Conservation (phyloP, 2,888 invertebrate species). For the Aricia artaxerxes region DNA sequence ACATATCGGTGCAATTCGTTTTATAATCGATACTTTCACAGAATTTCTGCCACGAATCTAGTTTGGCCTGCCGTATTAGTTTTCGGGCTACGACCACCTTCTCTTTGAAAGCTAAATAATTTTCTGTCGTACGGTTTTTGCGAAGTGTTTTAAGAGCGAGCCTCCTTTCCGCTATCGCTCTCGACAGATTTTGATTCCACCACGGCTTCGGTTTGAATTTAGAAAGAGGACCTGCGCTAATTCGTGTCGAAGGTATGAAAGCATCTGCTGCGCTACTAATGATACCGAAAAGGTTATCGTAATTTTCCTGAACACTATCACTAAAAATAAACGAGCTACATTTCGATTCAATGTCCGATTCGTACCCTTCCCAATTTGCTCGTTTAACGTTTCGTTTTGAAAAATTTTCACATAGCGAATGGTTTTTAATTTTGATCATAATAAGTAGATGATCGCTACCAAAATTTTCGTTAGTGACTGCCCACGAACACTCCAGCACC, state of each 20-base stretch:
- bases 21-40: no score
- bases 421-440: neutral
- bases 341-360: neutral
- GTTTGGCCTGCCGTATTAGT: no score
- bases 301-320: no score
- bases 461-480: no score
- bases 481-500: neutral
- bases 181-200: conserved; percentile 22
- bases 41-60: conserved; percentile 1
- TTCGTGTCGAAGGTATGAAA: no score
- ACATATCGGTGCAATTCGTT: no score
- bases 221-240: no score
- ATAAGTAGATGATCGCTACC: conserved; percentile 5
- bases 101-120: conserved; percentile 7
- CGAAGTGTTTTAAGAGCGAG: neutral
- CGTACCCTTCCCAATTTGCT: neutral
- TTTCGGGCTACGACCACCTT: no score
- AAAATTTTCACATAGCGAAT: neutral
- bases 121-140: no score
- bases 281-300: no score
- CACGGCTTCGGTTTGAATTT: neutral
- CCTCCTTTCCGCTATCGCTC: neutral
- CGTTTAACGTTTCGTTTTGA: conserved; percentile 3
- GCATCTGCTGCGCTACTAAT: no score
- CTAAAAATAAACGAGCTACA: neutral